phyloP scores from a whole-genome alignment of 2,797 vertebrate species.

The Triplophysa bombifrons region DNA sequence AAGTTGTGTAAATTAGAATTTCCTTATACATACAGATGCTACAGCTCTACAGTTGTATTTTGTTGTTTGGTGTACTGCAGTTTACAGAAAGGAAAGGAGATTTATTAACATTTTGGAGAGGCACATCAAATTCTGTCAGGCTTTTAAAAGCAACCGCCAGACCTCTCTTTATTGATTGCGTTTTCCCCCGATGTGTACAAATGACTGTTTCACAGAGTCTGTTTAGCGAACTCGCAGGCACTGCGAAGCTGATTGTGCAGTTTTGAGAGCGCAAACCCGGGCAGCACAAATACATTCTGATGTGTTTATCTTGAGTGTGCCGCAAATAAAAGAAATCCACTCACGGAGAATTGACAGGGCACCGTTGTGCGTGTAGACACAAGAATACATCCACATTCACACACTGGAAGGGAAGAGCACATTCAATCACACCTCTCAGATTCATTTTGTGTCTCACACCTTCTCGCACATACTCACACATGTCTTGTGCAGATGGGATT shows the following conservation, averaged over 20 bases:
- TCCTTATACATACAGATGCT: too few relatives aligned
- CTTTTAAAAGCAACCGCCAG: background rate
- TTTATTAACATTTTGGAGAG: constrained; percentile 1
- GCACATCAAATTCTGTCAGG: background rate
- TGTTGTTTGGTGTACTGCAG: background rate
- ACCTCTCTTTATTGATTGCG: constrained; percentile 23
- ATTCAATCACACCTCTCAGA: constrained; percentile 44
- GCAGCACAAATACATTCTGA: constrained; percentile 29
- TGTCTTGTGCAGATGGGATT: constrained; percentile 48
- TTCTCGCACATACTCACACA: constrained; percentile 44
- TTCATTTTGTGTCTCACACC: constrained; percentile 48
- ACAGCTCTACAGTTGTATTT: background rate
- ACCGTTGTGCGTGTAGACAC: constrained; percentile 17
- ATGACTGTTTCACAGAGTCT: constrained; percentile 30
- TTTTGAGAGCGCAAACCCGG: constrained; percentile 28
- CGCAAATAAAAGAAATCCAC: constrained; percentile 18
- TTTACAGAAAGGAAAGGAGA: background rate
- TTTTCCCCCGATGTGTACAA: constrained; percentile 26
- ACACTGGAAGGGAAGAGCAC: constrained; percentile 11
- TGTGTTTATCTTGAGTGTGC: constrained; percentile 29
- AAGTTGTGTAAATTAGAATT: too few relatives aligned
- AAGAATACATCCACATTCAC: constrained; percentile 13
- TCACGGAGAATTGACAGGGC: constrained; percentile 12
- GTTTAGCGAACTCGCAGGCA: constrained; percentile 23
- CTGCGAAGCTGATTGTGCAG: constrained; percentile 33